Percentiles rank a stretch among this genome's conserved stretches.
These are phyloP conservation scores for Calycopis cecrops DNA, from an alignment of 1,140 invertebrate genomes.

Conservation along the genomic window DNA sequence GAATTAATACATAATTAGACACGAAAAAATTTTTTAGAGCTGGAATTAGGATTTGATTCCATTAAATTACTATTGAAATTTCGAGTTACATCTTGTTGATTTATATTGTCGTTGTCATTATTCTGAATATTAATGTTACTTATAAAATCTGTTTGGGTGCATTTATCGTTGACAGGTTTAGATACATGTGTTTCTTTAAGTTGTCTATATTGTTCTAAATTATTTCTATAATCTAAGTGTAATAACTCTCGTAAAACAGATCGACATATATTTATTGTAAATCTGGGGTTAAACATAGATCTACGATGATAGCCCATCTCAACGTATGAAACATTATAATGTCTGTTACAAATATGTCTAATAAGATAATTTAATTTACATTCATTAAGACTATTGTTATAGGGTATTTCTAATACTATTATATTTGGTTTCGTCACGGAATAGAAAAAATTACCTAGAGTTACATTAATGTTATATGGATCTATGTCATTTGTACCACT, in stretches of 20 bases:
- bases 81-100: not conserved
- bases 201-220: not conserved
- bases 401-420: conserved; percentile 9
- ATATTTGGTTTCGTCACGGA: not conserved
- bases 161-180: not conserved
- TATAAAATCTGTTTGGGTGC: not conserved
- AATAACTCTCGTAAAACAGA: not conserved
- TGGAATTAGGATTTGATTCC: no score
- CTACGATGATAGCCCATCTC: conserved; percentile 6
- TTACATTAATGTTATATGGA: no score
- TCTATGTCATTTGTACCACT: no score
- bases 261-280: not conserved
- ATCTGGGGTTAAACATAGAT: not conserved
- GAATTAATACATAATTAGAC: no score
- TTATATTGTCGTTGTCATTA: not conserved
- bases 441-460: not conserved
- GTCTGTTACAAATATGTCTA: not conserved
- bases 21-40: no score
- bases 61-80: no score
- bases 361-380: not conserved
- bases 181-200: not conserved
- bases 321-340: conserved; percentile 9
- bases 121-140: not conserved
- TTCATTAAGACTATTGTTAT: conserved; percentile 6
- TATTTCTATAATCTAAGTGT: not conserved